These are phyloP conservation scores for Tragelaphus buxtoni DNA, from an alignment of 2,113 vertebrate species.

Conservation along the genomic window DNA sequence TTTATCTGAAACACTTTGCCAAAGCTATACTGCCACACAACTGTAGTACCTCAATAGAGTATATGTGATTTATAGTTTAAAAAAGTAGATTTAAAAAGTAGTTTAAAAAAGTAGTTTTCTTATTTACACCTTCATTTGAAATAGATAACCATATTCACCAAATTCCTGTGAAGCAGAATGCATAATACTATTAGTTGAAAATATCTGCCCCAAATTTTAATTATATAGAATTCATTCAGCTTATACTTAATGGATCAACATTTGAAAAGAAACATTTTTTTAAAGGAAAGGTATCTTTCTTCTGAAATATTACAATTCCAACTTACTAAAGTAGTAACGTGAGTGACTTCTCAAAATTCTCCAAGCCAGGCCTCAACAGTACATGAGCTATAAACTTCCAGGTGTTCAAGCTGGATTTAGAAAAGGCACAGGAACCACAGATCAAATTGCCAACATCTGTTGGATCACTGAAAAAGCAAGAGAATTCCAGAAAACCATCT, in stretches of 20 bases:
- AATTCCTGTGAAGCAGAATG: neutral
- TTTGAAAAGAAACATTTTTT: slow-evolving; percentile 30
- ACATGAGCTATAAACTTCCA: neutral
- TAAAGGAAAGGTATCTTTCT: slow-evolving; percentile 4
- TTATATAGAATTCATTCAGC: neutral
- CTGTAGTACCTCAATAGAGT: neutral
- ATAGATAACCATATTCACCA: neutral
- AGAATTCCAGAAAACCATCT: neutral
- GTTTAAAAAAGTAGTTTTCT: neutral
- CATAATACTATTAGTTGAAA: slow-evolving; percentile 22
- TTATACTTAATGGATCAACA: neutral
- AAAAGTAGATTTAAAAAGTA: neutral
- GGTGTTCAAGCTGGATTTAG: neutral
- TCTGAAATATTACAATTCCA: slow-evolving; percentile 27
- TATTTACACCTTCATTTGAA: slow-evolving; percentile 39
- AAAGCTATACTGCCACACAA: neutral
- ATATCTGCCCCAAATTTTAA: slow-evolving; percentile 30
- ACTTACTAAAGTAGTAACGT: neutral
- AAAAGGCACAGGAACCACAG: neutral
- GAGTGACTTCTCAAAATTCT: neutral
- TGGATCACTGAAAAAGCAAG: neutral
- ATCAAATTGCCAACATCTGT: neutral
- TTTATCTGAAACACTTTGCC: neutral
- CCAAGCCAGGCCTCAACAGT: neutral
- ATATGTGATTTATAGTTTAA: neutral